Base-by-base conservation (phyloP, 37 sponge, comb jelly and placozoan genomes). In the Mnemiopsis leidyi region DNA sequence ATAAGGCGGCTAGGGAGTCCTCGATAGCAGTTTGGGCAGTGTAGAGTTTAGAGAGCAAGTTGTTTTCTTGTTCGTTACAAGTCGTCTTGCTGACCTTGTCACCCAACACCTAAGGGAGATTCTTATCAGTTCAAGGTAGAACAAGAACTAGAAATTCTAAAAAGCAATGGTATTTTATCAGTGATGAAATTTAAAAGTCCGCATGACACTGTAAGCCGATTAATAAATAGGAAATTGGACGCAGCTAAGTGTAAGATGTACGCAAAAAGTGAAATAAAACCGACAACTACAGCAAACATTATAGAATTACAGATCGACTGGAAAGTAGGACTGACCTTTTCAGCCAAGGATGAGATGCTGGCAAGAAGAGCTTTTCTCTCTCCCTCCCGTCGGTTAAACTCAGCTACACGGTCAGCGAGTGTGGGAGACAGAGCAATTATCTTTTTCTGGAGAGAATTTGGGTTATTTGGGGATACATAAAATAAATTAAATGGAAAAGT, bases 11-110 rank as follows among this genome's bases (percentile, higher is more conserved):
- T 2, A 85, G 90, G 26, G 90, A 35, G 48, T 85, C 90, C 61
- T 85, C 90, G 23, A 85, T 39, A 37, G 33, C 36, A 18, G 48
- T 28, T 39, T 85, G 90, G 5, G 61, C 90, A 2, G 90, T 23
- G 90, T 85, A 39, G 28, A 85, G 61, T 29, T 85, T 85, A 20
- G 90, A 5, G 9, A 33, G 32, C 48, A 85, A 29, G 90, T 35
- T 23, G 23, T 37, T 85, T 39, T 85, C 90, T 38, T 85, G 90
- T 1, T 9, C 36, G 21, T n/a, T 23, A 26, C 29, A 85, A 23
- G 35, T 37, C 20, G 21, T 85, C 90, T 40, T 85, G 39, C 90
- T 85, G 3, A 85, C 48, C 61, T 85, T 85, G 48, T 85, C 90
- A 2, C 61, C 90, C 39, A 40, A 21, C 0, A 85, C 90, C 90